Percentiles rank a stretch among this genome's conserved stretches.
These are phyloP conservation scores for Ectropis grisescens DNA, from an alignment of 1,140 invertebrate species.

Conservation along the genomic window DNA sequence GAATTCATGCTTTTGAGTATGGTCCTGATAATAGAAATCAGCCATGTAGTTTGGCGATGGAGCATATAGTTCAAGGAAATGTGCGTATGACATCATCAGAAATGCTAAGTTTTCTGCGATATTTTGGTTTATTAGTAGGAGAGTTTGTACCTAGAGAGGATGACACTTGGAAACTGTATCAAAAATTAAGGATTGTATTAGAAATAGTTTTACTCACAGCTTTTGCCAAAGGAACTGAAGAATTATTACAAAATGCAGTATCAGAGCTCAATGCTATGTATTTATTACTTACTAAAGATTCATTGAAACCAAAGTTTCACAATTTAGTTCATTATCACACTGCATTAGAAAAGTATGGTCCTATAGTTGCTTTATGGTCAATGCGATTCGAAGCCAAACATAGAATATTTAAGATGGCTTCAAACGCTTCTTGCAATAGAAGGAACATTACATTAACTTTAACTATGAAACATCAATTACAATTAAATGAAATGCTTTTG, in stretches of 20 bases:
- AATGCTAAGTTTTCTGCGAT: conserved; percentile 23
- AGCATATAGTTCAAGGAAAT: no score
- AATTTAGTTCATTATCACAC: no score
- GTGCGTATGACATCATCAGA: conserved; percentile 26
- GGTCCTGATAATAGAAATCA: no score
- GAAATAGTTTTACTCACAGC: no score
- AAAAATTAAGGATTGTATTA: no score
- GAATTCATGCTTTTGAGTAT: no score
- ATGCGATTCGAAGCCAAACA: conserved; percentile 23
- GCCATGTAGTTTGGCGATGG: no score
- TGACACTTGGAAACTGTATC: background rate
- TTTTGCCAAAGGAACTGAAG: no score
- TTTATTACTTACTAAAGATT: no score
- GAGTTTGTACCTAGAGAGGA: conserved; percentile 23
- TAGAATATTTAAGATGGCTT: conserved; percentile 14
- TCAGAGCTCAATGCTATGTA: no score
- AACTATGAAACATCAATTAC: conserved; percentile 7
- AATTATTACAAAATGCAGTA: no score
- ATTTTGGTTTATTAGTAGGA: conserved; percentile 28
- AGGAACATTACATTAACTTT: conserved; percentile 12
- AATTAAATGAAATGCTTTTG: conserved; percentile 7
- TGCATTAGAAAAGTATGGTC: conserved; percentile 19
- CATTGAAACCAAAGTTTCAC: no score
- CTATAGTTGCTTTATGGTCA: conserved; percentile 10
- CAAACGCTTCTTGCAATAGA: conserved; percentile 10